Conservation (phyloP, 1,140 invertebrate genomes). For the Zaprionus kolodkinae region DNA sequence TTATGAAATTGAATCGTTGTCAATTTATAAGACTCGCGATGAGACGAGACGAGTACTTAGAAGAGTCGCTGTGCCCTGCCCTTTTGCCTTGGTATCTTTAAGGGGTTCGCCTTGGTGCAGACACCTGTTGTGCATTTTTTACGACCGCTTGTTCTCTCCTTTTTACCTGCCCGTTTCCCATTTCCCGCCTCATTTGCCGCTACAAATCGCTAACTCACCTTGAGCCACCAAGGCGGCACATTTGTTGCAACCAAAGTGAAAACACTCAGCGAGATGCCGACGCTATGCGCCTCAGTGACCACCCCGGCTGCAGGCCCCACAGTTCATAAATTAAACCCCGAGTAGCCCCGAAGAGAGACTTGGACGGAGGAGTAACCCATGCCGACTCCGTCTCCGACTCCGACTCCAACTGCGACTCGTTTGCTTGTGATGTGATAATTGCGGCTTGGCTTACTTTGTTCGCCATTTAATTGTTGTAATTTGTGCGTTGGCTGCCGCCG, state of each 20-base stretch:
- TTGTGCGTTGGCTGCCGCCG: slow-evolving; percentile 55
- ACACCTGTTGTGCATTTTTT: slow-evolving; percentile 71
- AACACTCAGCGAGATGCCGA: slow-evolving; percentile 45
- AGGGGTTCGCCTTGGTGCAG: slow-evolving; percentile 32
- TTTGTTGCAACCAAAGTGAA: slow-evolving; percentile 60
- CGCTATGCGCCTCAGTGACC: slow-evolving; percentile 40
- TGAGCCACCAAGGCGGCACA: slow-evolving; percentile 28
- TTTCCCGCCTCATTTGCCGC: slow-evolving; percentile 55
- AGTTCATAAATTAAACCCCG: slow-evolving; percentile 77
- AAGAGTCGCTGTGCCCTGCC: background rate
- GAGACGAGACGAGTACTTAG: slow-evolving; percentile 10
- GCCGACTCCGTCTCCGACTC: slow-evolving; percentile 13
- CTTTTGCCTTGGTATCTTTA: background rate
- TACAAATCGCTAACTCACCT: slow-evolving; percentile 70
- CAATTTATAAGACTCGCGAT: slow-evolving; percentile 49
- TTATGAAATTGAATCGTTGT: slow-evolving; percentile 82
- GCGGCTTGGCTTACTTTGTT: slow-evolving; percentile 82
- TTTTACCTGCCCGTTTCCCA: slow-evolving; percentile 32
- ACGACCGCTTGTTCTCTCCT: slow-evolving; percentile 32
- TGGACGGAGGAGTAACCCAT: background rate
- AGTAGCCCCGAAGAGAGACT: slow-evolving; percentile 2
- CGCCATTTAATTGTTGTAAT: slow-evolving; percentile 83
- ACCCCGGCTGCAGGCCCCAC: slow-evolving; percentile 37
- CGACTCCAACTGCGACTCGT: slow-evolving; percentile 23
- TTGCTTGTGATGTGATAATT: slow-evolving; percentile 78